Base-by-base conservation (phyloP, 2,888 invertebrate genomes). In the Dendrolimus houi region DNA sequence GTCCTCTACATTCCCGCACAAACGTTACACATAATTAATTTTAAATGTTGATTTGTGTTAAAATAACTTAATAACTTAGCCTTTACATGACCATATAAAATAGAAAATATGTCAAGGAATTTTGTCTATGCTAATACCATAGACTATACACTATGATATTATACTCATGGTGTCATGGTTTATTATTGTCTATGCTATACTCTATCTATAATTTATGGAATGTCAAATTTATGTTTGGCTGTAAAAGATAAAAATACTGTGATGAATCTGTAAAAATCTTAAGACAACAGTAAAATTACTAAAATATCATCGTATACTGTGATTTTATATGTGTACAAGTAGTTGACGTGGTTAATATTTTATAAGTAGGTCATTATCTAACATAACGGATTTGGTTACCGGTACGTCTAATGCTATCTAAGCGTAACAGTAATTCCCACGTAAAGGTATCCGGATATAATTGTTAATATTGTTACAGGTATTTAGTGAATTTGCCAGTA, bases 301-400 rank as follows among this genome's bases (percentile, higher is more conserved):
- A 58, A 71, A 75, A 71, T 70, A 69, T 63, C 60, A 62, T 62
- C 62, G 58, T 60, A 67, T 56, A 60, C 62, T 68, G 68, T 74
- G 68, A 74, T 68, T 70, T 67, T 65, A 55, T 8, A 59, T 13
- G 47, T 13, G 12, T 29, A 9, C 17, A 47, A 53, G 52, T 53
- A 14, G 52, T 59, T 56, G 10, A 56, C 72, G 69, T 66, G 60
- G 69, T 64, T 64, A 70, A 66, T 88, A 90, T 89, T 89, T 89
- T 70, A 42, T 65, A 80, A 78, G 69, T 81, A 79, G 81, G 80
- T 79, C 79, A 81, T 66, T 75, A 47, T 47, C 68, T 67, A 66
- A 72, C 62, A 57, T 75, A 74, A 71, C 73, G 71, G 77, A 77
- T 78, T 89, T 88, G 89, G 90, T 90, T 90, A 89, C 89, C 89